Evolutionary conservation across 2,113 vertebrate species (phyloP).

Genomic region (Triplophysa dalaica): DNA sequence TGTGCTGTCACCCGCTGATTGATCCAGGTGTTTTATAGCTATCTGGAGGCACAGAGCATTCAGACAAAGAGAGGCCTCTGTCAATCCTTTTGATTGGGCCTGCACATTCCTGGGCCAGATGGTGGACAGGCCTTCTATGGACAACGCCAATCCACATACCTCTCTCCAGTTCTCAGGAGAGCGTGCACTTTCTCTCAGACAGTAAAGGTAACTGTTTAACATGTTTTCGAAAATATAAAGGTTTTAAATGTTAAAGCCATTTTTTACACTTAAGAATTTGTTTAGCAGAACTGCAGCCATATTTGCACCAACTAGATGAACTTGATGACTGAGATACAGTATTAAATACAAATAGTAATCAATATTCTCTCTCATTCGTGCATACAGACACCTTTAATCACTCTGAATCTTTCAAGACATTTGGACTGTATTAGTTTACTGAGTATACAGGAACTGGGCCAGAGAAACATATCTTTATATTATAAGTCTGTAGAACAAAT

Average conservation of each 20-base stretch:
- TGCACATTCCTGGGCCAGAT: constrained; percentile 85
- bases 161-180: constrained; percentile 60
- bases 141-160: constrained; percentile 69
- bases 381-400: background rate
- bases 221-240: background rate
- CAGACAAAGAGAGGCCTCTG: constrained; percentile 80
- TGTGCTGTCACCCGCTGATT: constrained; percentile 87
- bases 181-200: constrained; percentile 2
- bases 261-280: background rate
- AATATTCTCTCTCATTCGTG: background rate
- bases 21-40: constrained; percentile 89
- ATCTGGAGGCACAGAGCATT: constrained; percentile 81
- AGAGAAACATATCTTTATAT: constrained; percentile 44
- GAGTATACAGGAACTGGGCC: constrained; percentile 23
- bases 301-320: background rate
- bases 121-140: constrained; percentile 78
- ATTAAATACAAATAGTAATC: background rate
- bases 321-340: too few relatives aligned
- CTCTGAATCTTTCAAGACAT: background rate
- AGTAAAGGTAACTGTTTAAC: constrained; percentile 6
- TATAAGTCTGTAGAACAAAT: constrained; percentile 20
- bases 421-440: constrained; percentile 21
- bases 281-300: background rate
- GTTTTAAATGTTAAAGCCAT: background rate
- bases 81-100: constrained; percentile 85